Evolutionary conservation across 1,140 invertebrate genomes (phyloP).

Genomic region (Venturia canescens): DNA sequence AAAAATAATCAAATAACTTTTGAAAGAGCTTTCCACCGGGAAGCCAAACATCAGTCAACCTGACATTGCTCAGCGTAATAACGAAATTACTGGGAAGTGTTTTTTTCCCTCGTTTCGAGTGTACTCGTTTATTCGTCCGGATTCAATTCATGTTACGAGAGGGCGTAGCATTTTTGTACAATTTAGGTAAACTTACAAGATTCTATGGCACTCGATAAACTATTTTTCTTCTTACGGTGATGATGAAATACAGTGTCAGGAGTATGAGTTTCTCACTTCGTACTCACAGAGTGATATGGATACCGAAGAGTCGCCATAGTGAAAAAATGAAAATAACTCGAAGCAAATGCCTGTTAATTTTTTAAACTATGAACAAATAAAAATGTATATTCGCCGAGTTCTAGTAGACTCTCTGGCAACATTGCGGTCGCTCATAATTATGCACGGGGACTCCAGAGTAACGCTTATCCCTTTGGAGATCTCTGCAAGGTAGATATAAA

Average conservation of each 20-base stretch:
- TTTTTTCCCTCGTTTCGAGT: neutral
- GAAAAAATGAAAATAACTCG: too few relatives aligned
- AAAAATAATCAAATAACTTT: slow-evolving; percentile 34
- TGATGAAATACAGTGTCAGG: too few relatives aligned
- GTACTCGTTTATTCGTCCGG: neutral
- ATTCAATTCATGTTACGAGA: neutral
- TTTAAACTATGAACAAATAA: neutral
- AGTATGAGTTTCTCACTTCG: too few relatives aligned
- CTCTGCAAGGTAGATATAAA: neutral
- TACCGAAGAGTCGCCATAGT: too few relatives aligned
- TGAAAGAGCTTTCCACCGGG: neutral
- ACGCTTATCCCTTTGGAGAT: neutral
- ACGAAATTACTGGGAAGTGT: neutral
- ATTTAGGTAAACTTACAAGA: too few relatives aligned
- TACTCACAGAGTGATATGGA: too few relatives aligned
- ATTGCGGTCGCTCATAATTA: too few relatives aligned
- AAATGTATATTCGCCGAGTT: neutral
- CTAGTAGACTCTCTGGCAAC: neutral
- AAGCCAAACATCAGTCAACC: neutral
- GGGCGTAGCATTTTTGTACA: neutral
- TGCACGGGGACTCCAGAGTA: neutral
- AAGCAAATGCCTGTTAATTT: too few relatives aligned
- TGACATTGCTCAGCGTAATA: neutral
- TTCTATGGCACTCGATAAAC: too few relatives aligned
- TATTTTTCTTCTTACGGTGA: too few relatives aligned